Conservation (phyloP, 1,140 invertebrate species). For the roundworm (Caenorhabditis elegans) region DNA sequence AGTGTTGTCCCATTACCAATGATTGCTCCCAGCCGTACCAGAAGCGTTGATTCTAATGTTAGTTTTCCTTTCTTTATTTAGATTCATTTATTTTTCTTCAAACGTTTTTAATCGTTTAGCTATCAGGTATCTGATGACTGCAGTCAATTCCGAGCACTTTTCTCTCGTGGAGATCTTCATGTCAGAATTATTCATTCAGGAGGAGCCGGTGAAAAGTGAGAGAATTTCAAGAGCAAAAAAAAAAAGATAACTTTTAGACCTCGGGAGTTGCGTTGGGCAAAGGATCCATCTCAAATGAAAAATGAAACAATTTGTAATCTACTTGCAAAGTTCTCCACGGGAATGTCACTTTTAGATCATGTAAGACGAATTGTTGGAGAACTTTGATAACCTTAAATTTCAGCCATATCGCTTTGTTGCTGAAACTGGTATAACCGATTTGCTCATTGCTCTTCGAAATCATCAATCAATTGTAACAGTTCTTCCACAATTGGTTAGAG, state of each 20-base stretch:
- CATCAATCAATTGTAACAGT: neutral
- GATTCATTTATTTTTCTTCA: too few relatives aligned
- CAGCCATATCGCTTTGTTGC: constrained; percentile 39
- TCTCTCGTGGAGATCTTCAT: constrained; percentile 23
- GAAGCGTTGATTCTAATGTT: constrained; percentile 6
- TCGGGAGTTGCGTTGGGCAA: constrained; percentile 16
- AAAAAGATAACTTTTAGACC: neutral
- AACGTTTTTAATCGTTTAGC: too few relatives aligned
- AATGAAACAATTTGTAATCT: neutral
- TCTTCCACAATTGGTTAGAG: constrained; percentile 38
- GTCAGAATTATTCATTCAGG: constrained; percentile 21
- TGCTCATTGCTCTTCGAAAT: constrained; percentile 9
- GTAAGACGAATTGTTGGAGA: neutral
- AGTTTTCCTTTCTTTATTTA: neutral
- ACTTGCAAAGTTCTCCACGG: constrained; percentile 16
- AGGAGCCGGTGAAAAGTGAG: constrained; percentile 6
- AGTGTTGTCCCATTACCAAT: constrained; percentile 21
- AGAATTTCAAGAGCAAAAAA: neutral
- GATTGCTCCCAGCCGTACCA: neutral
- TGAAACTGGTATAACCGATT: constrained; percentile 37
- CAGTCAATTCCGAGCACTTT: neutral
- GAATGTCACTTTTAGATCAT: constrained; percentile 1
- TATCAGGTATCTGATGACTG: constrained; percentile 10
- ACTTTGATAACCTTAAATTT: neutral
- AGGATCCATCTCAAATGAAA: constrained; percentile 1